Percentiles rank a stretch among this genome's conserved stretches.
phyloP scores from a whole-genome alignment of 2,888 invertebrate genomes.

The Argyra leucocephala region DNA sequence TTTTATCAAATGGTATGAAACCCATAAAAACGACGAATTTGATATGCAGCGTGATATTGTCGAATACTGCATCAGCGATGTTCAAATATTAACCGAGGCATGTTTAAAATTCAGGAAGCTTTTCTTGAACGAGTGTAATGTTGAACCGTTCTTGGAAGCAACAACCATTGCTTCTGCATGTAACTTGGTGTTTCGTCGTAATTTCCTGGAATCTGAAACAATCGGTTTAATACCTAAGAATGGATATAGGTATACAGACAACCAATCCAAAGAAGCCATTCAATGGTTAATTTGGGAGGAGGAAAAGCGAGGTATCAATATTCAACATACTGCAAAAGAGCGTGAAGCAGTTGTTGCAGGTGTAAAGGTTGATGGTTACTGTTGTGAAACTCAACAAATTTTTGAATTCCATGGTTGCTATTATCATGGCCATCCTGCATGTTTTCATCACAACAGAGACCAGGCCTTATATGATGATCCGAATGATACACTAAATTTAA shows the following conservation, averaged over 20 bases:
- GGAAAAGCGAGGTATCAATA: too few species aligned
- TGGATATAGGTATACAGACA: too few species aligned
- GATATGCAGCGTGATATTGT: too few species aligned
- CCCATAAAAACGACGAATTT: background rate
- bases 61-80: background rate
- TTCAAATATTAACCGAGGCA: background rate
- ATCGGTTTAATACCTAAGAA: too few species aligned
- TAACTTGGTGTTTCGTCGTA: too few species aligned
- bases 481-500: conserved; percentile 8
- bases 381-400: background rate
- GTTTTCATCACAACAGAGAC: conserved; percentile 12
- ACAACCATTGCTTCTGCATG: too few species aligned
- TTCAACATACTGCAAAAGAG: too few species aligned
- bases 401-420: conserved; percentile 13
- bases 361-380: background rate
- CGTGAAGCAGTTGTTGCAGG: background rate
- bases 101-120: background rate
- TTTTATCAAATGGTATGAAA: background rate
- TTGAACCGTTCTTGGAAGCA: too few species aligned
- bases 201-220: too few species aligned
- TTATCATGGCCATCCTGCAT: conserved; percentile 11
- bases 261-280: too few species aligned
- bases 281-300: too few species aligned
- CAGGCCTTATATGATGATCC: background rate
- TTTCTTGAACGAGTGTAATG: background rate